These are phyloP conservation scores for Myopa testacea DNA, from an alignment of 2,888 invertebrate species.

Conservation along the genomic window DNA sequence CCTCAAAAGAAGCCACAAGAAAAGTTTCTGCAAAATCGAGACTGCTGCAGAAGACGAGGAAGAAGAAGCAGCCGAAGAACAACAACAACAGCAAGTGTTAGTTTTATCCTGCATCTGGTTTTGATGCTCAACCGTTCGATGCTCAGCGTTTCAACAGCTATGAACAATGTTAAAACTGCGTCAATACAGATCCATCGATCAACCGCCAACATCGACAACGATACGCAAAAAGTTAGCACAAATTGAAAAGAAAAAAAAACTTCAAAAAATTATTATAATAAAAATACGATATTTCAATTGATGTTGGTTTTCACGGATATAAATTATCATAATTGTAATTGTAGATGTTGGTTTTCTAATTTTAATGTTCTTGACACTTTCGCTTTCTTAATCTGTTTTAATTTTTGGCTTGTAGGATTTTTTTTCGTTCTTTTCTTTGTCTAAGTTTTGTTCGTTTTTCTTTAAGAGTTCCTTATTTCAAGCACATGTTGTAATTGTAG, in stretches of 20 bases:
- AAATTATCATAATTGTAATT: too few relatives aligned
- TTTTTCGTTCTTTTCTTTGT: background rate
- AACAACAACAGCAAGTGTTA: slow-evolving; percentile 21
- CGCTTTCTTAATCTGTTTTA: background rate
- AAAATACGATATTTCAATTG: too few relatives aligned
- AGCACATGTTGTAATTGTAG: too few relatives aligned
- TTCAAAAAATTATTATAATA: too few relatives aligned
- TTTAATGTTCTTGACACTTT: background rate
- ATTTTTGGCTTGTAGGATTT: slow-evolving; percentile 2
- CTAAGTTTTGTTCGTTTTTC: too few relatives aligned
- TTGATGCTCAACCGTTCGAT: slow-evolving; percentile 23
- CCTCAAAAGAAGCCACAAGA: background rate
- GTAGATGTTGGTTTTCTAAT: background rate
- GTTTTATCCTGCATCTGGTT: background rate
- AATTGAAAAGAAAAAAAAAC: background rate
- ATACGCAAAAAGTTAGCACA: slow-evolving; percentile 67
- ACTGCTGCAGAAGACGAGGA: background rate
- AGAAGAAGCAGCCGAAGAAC: background rate
- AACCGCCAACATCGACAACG: slow-evolving; percentile 61
- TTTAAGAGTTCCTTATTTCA: too few relatives aligned
- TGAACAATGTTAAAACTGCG: slow-evolving; percentile 82
- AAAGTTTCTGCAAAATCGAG: background rate
- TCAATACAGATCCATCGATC: slow-evolving; percentile 80
- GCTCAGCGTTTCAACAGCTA: slow-evolving; percentile 60
- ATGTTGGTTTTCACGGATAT: too few relatives aligned